These are phyloP conservation scores for Yoshiicerus persimilis DNA, from an alignment of 1,140 invertebrate species.

Conservation along the genomic window DNA sequence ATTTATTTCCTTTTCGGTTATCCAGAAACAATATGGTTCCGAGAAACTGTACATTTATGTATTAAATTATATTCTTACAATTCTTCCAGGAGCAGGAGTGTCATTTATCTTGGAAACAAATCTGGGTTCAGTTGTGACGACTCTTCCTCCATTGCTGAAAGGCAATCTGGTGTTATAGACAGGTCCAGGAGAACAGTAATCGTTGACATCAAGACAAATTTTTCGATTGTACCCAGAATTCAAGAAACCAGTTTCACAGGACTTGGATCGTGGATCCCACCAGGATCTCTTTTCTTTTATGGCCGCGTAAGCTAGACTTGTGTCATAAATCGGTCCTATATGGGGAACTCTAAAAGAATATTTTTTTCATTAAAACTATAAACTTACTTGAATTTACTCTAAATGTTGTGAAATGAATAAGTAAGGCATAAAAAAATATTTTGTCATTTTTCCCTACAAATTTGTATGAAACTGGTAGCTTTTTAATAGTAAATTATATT, in stretches of 20 bases:
- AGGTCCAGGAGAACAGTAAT: constrained; percentile 35
- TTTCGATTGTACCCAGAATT: constrained; percentile 38
- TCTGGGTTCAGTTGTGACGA: neutral
- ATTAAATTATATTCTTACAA: neutral
- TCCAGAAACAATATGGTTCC: too few species aligned
- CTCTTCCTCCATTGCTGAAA: neutral
- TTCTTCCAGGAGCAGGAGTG: neutral
- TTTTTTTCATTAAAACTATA: too few species aligned
- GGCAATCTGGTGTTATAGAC: constrained; percentile 24
- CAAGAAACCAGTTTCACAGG: constrained; percentile 25
- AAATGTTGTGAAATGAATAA: too few species aligned
- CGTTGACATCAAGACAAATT: neutral
- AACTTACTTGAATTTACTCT: too few species aligned
- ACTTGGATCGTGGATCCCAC: constrained; percentile 23
- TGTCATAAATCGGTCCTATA: constrained; percentile 44
- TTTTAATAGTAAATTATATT: too few species aligned
- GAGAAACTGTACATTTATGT: too few species aligned
- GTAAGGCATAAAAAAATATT: too few species aligned
- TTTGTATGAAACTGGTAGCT: constrained; percentile 15
- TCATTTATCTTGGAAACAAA: neutral
- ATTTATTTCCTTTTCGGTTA: too few species aligned
- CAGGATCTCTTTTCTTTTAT: constrained; percentile 27
- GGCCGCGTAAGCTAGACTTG: neutral
- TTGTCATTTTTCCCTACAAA: too few species aligned
- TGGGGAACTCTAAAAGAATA: constrained; percentile 35